A percentile compares a stretch with the other conserved stretches of the same genome.
phyloP scores from a whole-genome alignment of 2,113 vertebrate species.

The Corapipo altera region DNA sequence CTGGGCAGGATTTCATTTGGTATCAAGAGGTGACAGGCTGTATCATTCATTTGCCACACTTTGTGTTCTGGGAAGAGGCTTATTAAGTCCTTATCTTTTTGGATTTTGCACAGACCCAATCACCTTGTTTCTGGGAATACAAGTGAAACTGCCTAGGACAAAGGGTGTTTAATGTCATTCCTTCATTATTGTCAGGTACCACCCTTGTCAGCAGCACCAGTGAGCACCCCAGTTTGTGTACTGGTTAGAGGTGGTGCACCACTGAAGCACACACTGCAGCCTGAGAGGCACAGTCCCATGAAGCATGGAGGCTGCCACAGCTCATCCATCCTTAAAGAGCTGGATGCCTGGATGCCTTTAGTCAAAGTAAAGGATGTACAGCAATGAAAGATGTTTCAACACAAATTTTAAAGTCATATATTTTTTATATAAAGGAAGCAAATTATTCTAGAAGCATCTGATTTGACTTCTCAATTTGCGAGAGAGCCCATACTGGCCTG shows the following conservation, averaged over 20 bases:
- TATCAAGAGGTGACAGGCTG: conserved; percentile 48
- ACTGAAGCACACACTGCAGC: background rate
- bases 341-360: background rate
- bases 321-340: accelerated
- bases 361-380: background rate
- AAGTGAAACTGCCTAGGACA: background rate
- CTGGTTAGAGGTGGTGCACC: background rate
- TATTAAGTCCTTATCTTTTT: background rate
- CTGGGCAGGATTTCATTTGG: conserved; percentile 4
- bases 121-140: background rate
- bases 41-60: conserved; percentile 12
- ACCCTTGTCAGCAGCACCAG: background rate
- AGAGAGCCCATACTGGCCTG: background rate
- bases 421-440: background rate
- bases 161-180: background rate
- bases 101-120: background rate
- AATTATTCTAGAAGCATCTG: background rate
- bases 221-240: background rate
- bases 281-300: background rate
- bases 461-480: background rate
- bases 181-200: background rate
- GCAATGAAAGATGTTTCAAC: background rate
- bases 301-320: background rate
- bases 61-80: background rate
- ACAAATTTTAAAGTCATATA: background rate